Percentiles rank a stretch among this genome's conserved stretches.
These are phyloP conservation scores for Samia ricini DNA, from an alignment of 1,140 invertebrate species.

Conservation along the genomic window DNA sequence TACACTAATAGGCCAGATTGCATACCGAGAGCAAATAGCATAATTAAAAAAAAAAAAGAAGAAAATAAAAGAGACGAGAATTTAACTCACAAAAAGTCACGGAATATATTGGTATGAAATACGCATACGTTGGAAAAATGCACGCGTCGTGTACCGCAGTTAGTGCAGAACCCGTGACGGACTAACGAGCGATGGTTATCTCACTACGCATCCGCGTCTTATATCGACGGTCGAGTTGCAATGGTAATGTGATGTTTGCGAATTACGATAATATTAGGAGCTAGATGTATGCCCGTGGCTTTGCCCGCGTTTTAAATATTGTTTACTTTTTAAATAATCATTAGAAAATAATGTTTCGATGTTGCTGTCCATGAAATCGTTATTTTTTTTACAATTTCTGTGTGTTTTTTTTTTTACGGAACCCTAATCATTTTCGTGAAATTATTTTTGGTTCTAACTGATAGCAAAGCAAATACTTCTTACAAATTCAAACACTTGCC, in stretches of 20 bases:
- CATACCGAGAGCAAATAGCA: not conserved
- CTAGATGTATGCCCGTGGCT: too few species aligned
- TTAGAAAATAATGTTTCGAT: too few species aligned
- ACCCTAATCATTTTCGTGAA: too few species aligned
- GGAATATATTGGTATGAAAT: constrained; percentile 1
- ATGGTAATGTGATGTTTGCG: not conserved
- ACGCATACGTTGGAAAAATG: constrained; percentile 53
- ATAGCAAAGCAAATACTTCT: too few species aligned
- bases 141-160: constrained; percentile 62
- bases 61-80: too few species aligned
- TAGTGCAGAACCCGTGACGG: constrained; percentile 65
- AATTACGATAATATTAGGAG: not conserved
- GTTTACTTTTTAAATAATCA: too few species aligned
- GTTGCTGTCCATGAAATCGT: too few species aligned
- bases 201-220: not conserved
- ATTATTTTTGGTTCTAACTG: too few species aligned
- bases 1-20: constrained; percentile 32
- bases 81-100: not conserved
- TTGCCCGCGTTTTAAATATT: too few species aligned
- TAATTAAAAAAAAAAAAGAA: not conserved
- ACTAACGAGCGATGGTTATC: constrained; percentile 69
- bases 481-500: too few species aligned
- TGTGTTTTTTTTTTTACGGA: too few species aligned
- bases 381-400: too few species aligned
- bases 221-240: not conserved